Conservation (phyloP, 2,888 invertebrate species). For the Diabrotica balteata region DNA sequence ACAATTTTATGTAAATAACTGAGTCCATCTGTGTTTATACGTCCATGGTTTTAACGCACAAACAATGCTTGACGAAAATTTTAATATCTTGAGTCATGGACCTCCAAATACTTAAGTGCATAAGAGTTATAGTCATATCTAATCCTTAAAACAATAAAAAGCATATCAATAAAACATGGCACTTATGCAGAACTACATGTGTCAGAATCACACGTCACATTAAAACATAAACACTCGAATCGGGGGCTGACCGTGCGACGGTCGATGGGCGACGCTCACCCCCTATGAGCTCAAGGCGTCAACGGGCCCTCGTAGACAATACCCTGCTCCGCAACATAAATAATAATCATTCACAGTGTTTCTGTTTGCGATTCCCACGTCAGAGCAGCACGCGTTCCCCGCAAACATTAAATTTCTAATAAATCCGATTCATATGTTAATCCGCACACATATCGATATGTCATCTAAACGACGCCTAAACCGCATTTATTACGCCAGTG, state of each 20-base stretch:
- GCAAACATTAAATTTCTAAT: conserved; percentile 60
- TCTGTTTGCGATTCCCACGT: conserved; percentile 61
- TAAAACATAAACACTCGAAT: conserved; percentile 55
- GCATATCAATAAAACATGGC: conserved; percentile 9
- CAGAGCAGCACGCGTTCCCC: conserved; percentile 54
- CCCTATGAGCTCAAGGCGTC: conserved; percentile 20
- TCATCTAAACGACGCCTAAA: conserved; percentile 51
- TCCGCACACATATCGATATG: conserved; percentile 57
- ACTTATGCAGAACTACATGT: conserved; percentile 46
- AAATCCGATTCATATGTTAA: conserved; percentile 62
- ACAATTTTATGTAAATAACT: too few species aligned
- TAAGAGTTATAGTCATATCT: too few species aligned
- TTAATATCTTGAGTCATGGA: too few species aligned
- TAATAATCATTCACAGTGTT: conserved; percentile 56
- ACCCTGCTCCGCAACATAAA: conserved; percentile 55
- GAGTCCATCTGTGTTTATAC: too few species aligned
- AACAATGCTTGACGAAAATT: too few species aligned
- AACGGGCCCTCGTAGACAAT: conserved; percentile 51
- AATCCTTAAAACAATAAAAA: background rate
- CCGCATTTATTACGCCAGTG: conserved; percentile 59
- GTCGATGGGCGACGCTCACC: conserved; percentile 20
- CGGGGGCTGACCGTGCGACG: conserved; percentile 23
- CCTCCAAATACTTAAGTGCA: too few species aligned
- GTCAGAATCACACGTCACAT: conserved; percentile 58
- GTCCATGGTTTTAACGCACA: too few species aligned